Base-by-base conservation (phyloP, 37 sponge, comb jelly and placozoan genomes). In the Beroe ovata region DNA sequence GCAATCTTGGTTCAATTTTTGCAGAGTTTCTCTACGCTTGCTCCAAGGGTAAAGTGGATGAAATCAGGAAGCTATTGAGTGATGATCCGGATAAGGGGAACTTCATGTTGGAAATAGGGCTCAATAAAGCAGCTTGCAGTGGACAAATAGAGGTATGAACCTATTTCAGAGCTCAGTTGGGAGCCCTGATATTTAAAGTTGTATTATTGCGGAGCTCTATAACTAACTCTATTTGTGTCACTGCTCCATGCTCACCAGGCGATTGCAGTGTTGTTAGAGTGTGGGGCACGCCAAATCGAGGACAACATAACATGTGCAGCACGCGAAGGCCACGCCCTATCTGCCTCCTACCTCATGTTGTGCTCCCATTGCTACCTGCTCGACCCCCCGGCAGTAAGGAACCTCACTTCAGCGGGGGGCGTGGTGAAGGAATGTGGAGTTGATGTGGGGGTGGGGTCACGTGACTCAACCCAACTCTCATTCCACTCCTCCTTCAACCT, bases 341-440 rank as follows among this genome's bases (percentile, higher is more conserved):
- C 54, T 1, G 84, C 84, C 47, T 77, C 84, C 26, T 77, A 42
- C 28, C 84, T 77, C 47, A 77, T 77, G 42, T 11, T 77, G n/a
- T 77, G 84, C 41, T 38, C 84, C 20, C 84, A 77, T 3, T 77
- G 84, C 41, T 18, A 19, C 69, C 18, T 30, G 25, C 69, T 66
- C 36, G 69, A 66, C 16, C 6, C 69, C 25, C 18, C 32, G 25
- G 69, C 69, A 33, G 69, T 66, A 4, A 34, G 30, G 34, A 66
- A 66, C 16, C 69, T 66, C 8, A 66, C 69, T 18, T 18, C 30
- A 1, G 32, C 30, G 4, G 69, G 30, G 18, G 69, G 69, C 2
- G 18, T 25, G 69, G 34, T 66, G 30, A 66, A 30, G 36, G 69
- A 66, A 16, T 33, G 30, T 37, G 69, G 69, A 14, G 69, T 66